Percentiles rank a stretch among this genome's conserved stretches.
Conservation (phyloP, 2,888 invertebrate genomes). For the Amphiduros pacificus region DNA sequence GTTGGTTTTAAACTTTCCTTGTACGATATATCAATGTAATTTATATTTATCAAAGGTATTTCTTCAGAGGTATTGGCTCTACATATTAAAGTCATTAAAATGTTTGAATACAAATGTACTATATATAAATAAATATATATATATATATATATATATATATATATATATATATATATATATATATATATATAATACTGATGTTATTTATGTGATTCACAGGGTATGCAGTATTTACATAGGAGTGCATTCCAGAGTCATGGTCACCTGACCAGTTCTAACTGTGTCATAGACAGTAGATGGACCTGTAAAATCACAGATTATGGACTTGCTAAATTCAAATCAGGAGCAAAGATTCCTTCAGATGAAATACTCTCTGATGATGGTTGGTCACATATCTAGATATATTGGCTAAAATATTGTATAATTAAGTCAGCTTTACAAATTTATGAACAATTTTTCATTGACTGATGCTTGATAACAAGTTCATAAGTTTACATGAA, state of each 20-base stretch:
- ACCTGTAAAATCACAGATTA: conserved; percentile 16
- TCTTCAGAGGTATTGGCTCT: not conserved
- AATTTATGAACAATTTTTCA: too few relatives aligned
- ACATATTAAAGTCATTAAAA: not conserved
- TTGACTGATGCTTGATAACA: too few relatives aligned
- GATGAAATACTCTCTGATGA: too few relatives aligned
- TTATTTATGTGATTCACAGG: not conserved
- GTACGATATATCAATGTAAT: not conserved
- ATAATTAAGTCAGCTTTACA: too few relatives aligned
- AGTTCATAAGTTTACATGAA: too few relatives aligned
- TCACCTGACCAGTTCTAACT: conserved; percentile 7
- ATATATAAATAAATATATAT: not conserved
- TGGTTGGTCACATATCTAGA: too few relatives aligned
- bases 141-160: not conserved
- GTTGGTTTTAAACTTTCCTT: not conserved
- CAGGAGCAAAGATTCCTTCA: too few relatives aligned
- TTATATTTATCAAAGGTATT: not conserved
- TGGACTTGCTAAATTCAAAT: conserved; percentile 7
- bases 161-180: too few relatives aligned
- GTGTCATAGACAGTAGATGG: conserved; percentile 14
- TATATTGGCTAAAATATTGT: too few relatives aligned
- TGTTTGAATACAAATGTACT: not conserved
- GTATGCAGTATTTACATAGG: conserved; percentile 3
- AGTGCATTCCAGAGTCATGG: conserved; percentile 5
- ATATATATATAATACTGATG: not conserved